These are phyloP conservation scores for Leucophenga montana DNA, from an alignment of 2,888 invertebrate genomes.

Conservation along the genomic window DNA sequence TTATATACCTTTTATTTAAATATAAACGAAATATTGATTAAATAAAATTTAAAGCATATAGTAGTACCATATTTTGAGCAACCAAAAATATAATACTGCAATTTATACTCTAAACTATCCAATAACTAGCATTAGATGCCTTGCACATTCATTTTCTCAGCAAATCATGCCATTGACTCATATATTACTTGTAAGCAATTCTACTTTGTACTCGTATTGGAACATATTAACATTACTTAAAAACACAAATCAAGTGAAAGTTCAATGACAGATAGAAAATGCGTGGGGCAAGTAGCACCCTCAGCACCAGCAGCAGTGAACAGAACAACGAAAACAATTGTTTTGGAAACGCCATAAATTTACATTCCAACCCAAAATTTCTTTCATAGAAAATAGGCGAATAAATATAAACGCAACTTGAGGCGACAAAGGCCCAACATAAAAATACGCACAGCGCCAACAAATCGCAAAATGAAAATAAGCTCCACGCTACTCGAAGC, in stretches of 20 bases:
- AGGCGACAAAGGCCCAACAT: neutral
- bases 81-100: no score
- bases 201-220: conserved; percentile 41
- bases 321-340: conserved; percentile 47
- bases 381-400: conserved; percentile 51
- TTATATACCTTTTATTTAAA: no score
- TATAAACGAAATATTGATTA: no score
- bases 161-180: no score
- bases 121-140: no score
- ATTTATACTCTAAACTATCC: no score
- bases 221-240: conserved; percentile 66
- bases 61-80: no score
- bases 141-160: no score
- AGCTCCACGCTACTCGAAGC: conserved; percentile 14
- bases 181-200: neutral
- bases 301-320: no score
- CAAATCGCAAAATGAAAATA: neutral
- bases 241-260: conserved; percentile 66
- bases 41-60: no score
- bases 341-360: conserved; percentile 69
- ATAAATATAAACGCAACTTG: conserved; percentile 54
- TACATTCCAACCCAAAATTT: conserved; percentile 60
- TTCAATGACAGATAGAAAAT: conserved; percentile 56
- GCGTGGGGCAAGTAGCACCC: neutral
- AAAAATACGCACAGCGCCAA: neutral